phyloP scores from a whole-genome alignment of 92 coral and sea anemone species.

The Porites divaricata region DNA sequence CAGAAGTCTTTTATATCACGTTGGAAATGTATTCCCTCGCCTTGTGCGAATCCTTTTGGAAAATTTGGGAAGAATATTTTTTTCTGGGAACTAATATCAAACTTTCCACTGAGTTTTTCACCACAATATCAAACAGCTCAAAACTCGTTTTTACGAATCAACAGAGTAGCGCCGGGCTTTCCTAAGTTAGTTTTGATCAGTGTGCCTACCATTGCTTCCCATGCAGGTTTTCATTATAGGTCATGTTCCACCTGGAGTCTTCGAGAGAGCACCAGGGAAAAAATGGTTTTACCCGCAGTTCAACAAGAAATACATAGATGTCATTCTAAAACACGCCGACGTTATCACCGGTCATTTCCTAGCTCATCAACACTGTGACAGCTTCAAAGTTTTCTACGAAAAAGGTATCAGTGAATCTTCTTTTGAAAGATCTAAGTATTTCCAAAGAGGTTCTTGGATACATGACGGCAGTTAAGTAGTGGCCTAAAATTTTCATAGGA shows the following conservation, averaged over 20 bases:
- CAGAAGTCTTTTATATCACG: no score
- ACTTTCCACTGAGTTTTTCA: no score
- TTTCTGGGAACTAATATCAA: no score
- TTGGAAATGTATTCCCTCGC: no score
- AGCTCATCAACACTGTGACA: conserved; percentile 77
- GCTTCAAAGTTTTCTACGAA: conserved; percentile 62
- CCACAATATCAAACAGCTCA: no score
- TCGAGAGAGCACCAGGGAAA: conserved; percentile 59
- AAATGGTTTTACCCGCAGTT: conserved; percentile 72
- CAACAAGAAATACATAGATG: conserved; percentile 51
- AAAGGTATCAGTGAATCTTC: conserved; percentile 27
- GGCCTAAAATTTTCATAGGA: no score
- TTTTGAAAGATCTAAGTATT: background rate
- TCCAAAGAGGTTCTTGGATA: no score
- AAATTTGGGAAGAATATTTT: no score
- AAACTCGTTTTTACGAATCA: background rate
- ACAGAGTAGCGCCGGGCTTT: no score
- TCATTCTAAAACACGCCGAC: conserved; percentile 52
- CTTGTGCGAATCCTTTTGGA: no score
- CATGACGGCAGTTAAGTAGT: no score
- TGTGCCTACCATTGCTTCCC: background rate
- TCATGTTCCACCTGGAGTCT: conserved; percentile 73
- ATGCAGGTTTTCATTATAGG: conserved; percentile 71
- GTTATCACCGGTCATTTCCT: conserved; percentile 60
- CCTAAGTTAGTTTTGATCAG: background rate